phyloP scores from a whole-genome alignment of 2,797 vertebrate genomes.

The Enoplosus armatus region DNA sequence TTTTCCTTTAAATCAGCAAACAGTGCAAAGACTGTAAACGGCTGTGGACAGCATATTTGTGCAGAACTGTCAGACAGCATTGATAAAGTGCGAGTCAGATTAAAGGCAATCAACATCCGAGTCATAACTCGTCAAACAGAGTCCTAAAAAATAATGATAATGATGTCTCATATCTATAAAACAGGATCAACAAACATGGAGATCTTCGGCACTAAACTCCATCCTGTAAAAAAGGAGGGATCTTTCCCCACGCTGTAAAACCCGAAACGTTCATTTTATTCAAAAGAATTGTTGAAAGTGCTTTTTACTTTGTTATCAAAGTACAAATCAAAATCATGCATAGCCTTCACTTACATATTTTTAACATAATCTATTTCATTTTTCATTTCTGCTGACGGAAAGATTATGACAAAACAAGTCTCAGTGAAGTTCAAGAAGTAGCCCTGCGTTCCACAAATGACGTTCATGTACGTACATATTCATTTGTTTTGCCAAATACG shows the following conservation, averaged over 20 bases:
- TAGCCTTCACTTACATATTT: no score
- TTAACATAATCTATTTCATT: no score
- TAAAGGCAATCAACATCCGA: not conserved
- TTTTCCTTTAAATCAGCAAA: slow-evolving; percentile 7
- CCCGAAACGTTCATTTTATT: not conserved
- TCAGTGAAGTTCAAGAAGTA: no score
- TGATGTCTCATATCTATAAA: not conserved
- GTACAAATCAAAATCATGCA: no score
- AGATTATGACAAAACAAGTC: no score
- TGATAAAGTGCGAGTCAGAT: not conserved
- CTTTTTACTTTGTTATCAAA: no score
- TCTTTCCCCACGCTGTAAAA: not conserved
- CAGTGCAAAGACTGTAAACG: not conserved
- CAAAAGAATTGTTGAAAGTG: not conserved
- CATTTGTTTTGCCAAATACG: no score
- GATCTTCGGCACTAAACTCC: not conserved
- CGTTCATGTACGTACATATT: no score
- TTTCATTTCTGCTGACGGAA: no score
- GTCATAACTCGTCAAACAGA: not conserved
- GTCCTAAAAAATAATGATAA: not conserved
- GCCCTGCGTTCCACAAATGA: no score
- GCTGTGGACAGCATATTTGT: not conserved
- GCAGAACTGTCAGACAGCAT: slow-evolving; percentile 2
- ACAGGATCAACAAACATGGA: not conserved
- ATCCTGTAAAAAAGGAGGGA: not conserved